Evolutionary conservation across 2,113 vertebrate species (phyloP), one percentile per base, ranked within the genome.

Genomic region (Ciconia stormi): DNA sequence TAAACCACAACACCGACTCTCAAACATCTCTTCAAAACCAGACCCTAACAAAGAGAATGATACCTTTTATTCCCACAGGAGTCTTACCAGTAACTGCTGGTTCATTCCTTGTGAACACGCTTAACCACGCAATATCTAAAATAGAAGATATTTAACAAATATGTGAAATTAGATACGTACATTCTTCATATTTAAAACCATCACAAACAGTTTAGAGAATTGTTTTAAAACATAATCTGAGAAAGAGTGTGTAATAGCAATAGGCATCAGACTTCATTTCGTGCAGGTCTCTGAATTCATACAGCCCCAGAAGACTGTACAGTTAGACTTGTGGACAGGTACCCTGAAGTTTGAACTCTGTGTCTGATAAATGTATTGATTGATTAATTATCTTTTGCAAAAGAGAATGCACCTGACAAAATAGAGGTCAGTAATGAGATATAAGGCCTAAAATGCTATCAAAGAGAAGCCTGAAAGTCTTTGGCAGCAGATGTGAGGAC

Each of bases 61-160:
- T 52, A 65, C 7, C 19, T 52, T 53, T 76, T 73, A 27, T 56
- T 53, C 14, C 21, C 62, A 44, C 7, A 22, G 22, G 5, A 87
- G 8, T 11, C 66, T 93, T 93, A 82, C 14, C 97, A 50, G 49
- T 61, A 46, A 34, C 52, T 55, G 65, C 9, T 56, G 11, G 32
- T 61, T 91, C 81, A 19, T 29, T 85, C 38, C 32, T 90, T 53
- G 95, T 95, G 71, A 97, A 97, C 9, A 96, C 13, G 0, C 91
- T 72, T 90, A 97, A 80, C 97, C 97, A 97, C 0, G 95, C 96
- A 34, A 96, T 95, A 87, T 97, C 97, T 97, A 55, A 82, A 97
- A 94, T 0, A 82, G 52, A 94, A 94, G 5, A 27, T 42, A 96
- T 83, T 93, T 84, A 74, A 76, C 26, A 90, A 83, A 70, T 56